A percentile compares a stretch with the other conserved stretches of the same genome.
phyloP scores from a whole-genome alignment of 2,113 vertebrate species.

The Pampusana beccarii region DNA sequence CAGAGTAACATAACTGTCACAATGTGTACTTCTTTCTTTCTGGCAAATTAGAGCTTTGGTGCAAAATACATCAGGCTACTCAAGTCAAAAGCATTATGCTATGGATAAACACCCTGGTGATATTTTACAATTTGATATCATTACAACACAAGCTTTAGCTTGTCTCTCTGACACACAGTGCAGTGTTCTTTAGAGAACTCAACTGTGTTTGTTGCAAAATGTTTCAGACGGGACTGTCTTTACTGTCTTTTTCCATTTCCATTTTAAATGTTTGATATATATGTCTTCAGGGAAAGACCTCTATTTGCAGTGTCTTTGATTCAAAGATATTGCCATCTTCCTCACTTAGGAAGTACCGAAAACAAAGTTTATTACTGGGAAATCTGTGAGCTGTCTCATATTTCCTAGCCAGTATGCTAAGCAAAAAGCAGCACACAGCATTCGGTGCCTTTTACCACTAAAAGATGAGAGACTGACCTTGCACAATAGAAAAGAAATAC shows the following conservation, averaged over 20 bases:
- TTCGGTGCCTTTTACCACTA: background rate
- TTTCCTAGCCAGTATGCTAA: background rate
- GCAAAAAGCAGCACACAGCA: background rate
- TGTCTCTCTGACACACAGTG: background rate
- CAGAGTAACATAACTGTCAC: background rate
- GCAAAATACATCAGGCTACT: background rate
- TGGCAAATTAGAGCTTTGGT: background rate
- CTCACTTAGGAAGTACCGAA: slow-evolving; percentile 3
- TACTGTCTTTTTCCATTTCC: background rate
- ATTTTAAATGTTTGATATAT: background rate
- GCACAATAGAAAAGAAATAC: background rate
- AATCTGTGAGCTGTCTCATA: background rate
- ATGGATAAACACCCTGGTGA: background rate
- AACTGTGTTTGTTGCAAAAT: background rate
- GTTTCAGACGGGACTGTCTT: background rate
- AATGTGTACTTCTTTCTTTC: background rate
- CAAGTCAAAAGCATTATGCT: background rate
- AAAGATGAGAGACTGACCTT: slow-evolving; percentile 8
- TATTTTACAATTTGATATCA: background rate
- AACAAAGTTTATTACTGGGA: background rate
- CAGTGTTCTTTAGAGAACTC: background rate
- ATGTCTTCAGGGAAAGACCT: slow-evolving; percentile 3
- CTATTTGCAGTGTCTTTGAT: background rate
- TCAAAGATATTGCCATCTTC: slow-evolving; percentile 28
- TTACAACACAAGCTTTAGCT: background rate